Evolutionary conservation across 2,797 vertebrate genomes (phyloP), one percentile per base, ranked within the genome.

Genomic region (Podargus strigoides): DNA sequence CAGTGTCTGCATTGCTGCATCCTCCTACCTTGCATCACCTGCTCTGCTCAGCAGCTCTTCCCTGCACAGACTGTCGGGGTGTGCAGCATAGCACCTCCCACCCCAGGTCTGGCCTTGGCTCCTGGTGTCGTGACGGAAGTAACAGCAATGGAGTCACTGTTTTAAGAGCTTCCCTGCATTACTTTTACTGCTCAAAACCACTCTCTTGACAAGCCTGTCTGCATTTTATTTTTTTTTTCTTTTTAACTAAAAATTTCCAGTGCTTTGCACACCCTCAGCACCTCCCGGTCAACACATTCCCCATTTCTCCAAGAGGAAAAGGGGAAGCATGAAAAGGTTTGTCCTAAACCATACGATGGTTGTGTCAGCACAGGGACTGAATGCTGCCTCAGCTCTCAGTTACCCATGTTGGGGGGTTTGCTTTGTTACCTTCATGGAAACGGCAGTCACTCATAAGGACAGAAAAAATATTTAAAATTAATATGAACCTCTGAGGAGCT

Each of bases 41-140:
- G 6, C 39, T 39, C 12, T 8, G 12, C 56, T 5, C 4, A 23
- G 55, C 36, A 14, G 41, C 41, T 39, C 34, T 11, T 21, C 26
- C 3, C 1, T 2, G 10, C 36, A 7, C 6, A 9, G 30, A 22
- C 52, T 7, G 2, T 2, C 4, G 4, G 9, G 10, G 9, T 5
- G 63, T 3, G 6, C 21, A 20, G 34, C 0, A 6, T 4, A 2
- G 30, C 5, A 24, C 58, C 50, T 26, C 14, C 0, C 34, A 15
- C 10, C 1, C 13, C 81, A 18, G 13, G 3, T 3, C 79, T 39
- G 72, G 16, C 64, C 64, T 42, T 6, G 13, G 59, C 34, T 55
- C 55, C 14, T 7, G 23, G 32, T 18, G 27, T 18, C 17, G 8
- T 28, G n/a, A n/a, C n/a, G n/a, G n/a, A n/a, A n/a, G n/a, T n/a